phyloP scores from a whole-genome alignment of 1,140 invertebrate species.

The Polypedilum vanderplanki region DNA sequence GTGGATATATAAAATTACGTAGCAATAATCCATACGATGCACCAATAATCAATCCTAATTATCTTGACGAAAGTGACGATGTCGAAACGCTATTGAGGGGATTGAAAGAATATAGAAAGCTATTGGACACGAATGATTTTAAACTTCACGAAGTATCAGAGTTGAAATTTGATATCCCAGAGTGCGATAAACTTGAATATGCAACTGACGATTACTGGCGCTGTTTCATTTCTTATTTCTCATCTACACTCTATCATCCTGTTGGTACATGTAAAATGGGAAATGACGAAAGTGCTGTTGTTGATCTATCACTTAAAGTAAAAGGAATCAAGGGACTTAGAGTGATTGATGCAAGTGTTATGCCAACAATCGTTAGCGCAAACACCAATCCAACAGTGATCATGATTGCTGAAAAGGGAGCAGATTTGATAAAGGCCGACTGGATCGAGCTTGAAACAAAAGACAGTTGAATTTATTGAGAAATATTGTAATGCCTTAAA shows the following conservation, averaged over 20 bases:
- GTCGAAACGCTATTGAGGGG: constrained; percentile 64
- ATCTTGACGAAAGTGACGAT: constrained; percentile 67
- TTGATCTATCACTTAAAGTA: constrained; percentile 60
- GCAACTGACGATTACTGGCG: constrained; percentile 55
- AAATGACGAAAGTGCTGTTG: constrained; percentile 56
- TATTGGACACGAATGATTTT: constrained; percentile 50
- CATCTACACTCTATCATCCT: constrained; percentile 60
- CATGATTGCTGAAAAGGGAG: constrained; percentile 71
- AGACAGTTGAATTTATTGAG: background rate
- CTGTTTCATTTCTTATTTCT: constrained; percentile 56
- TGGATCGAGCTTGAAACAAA: constrained; percentile 39
- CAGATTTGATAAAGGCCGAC: constrained; percentile 61
- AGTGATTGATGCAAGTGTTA: constrained; percentile 72
- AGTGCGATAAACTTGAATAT: constrained; percentile 44
- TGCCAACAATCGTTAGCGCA: constrained; percentile 64
- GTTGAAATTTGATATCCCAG: constrained; percentile 43
- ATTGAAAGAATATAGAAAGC: constrained; percentile 47
- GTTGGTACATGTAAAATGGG: constrained; percentile 75
- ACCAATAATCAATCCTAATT: constrained; percentile 75
- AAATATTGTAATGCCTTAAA: background rate
- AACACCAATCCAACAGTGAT: constrained; percentile 72
- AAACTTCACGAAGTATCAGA: constrained; percentile 44
- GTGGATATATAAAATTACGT: constrained; percentile 43
- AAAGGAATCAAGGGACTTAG: constrained; percentile 60
- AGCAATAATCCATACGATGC: constrained; percentile 43